phyloP scores from a whole-genome alignment of 2,113 vertebrate genomes.

The Osmerus mordax region DNA sequence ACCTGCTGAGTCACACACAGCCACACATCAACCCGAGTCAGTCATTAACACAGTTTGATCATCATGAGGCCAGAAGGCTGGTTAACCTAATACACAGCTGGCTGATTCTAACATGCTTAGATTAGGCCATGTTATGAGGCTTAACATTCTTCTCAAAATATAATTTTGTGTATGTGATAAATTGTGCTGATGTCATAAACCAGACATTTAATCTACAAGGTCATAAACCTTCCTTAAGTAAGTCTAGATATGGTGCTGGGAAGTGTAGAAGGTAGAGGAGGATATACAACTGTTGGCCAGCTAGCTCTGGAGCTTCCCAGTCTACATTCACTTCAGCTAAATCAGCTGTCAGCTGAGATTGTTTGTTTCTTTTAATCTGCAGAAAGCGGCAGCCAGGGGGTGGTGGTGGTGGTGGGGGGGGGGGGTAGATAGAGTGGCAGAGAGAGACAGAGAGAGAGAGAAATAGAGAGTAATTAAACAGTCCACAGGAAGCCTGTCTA shows the following conservation, averaged over 20 bases:
- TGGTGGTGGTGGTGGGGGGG: neutral
- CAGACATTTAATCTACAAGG: too few species aligned
- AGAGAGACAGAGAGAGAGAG: slow-evolving; percentile 19
- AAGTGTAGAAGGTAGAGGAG: neutral
- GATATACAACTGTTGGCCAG: neutral
- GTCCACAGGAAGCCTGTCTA: slow-evolving; percentile 42
- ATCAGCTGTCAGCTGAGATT: slow-evolving; percentile 43
- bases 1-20: slow-evolving; percentile 2
- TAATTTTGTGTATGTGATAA: too few species aligned
- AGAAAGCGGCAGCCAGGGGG: slow-evolving; percentile 35
- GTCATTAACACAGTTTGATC: too few species aligned
- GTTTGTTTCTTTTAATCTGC: slow-evolving; percentile 59
- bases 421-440: neutral
- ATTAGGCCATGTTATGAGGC: too few species aligned
- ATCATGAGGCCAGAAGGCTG: neutral
- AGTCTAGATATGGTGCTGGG: neutral
- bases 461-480: slow-evolving; percentile 50
- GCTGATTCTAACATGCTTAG: too few species aligned
- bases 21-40: neutral
- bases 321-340: slow-evolving; percentile 39
- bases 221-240: neutral
- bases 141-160: too few species aligned
- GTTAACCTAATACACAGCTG: neutral
- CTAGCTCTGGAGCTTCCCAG: neutral
- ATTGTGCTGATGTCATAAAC: too few species aligned